Base-by-base conservation (phyloP, 2,888 invertebrate species). In the Rhagium mordax region DNA sequence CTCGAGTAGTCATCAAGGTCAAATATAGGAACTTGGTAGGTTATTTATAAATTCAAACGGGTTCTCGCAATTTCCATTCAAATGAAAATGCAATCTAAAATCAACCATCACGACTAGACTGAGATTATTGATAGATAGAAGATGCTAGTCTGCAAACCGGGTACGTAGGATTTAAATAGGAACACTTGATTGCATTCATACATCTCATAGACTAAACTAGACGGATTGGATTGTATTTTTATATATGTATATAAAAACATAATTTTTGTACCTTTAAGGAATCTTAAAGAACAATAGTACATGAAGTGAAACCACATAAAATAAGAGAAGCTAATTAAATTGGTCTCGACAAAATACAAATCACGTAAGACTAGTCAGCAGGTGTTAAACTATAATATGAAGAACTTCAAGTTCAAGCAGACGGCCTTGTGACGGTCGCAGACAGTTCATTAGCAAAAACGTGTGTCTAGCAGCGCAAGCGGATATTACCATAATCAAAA, bases 371-470 rank as follows among this genome's bases (percentile, higher is more conserved):
- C 51, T 51, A n/a, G 61, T 21, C 49, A 51, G 55, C 61, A 69
- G 69, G 53, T 69, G 61, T 61, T 33, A 41, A 33, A 18, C n/a
- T n/a, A n/a, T 4, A 61, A 24, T 53, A 33, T 21, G 41, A 59
- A 16, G 49, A 68, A 59, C 24, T 13, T 59, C 16, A 27, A 29
- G 47, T 16, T 59, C 16, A 16, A 59, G 59, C 27, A 60, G 53
- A 59, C 61, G 69, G 41, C 69, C 69, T 69, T 69, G 53, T 41
- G 53, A 69, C 61, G 61, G 16, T 61, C 61, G 69, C 69, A 69
- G 61, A 69, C 53, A 61, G 51, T 53, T 53, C 21, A 53, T 61
- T 51, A 15, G 33, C 6, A 61, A 20, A 24, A 60, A 33, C 20
- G 53, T 24, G 6, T 24, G 24, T 24, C n/a, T n/a, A n/a, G n/a